Evolutionary conservation across 2,797 vertebrate species (phyloP).

Genomic region (Pteropus rufus): DNA sequence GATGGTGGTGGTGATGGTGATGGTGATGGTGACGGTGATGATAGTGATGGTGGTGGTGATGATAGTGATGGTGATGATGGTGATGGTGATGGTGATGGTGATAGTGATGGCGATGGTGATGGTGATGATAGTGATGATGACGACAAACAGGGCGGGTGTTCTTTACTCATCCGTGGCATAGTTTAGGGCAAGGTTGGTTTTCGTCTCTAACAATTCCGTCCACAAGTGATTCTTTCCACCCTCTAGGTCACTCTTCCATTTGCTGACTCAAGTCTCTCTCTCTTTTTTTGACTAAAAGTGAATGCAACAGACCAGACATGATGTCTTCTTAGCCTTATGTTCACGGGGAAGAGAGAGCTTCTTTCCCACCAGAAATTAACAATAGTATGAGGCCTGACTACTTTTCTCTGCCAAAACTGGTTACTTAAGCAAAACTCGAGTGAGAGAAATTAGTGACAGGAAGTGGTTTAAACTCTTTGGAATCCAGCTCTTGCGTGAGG

Average conservation of each 20-base stretch:
- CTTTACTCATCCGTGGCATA: not conserved
- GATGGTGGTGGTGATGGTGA: too few relatives aligned
- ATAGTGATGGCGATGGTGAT: too few relatives aligned
- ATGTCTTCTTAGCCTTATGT: not conserved
- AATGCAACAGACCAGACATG: not conserved
- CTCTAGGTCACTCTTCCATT: not conserved
- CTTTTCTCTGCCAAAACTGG: not conserved
- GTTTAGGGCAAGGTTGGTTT: not conserved
- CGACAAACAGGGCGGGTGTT: too few relatives aligned
- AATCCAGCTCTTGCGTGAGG: not conserved
- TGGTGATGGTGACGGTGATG: too few relatives aligned
- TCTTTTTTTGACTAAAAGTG: not conserved
- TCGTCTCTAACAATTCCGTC: not conserved
- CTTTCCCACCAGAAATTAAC: not conserved
- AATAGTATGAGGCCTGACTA: not conserved
- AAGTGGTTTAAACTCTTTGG: not conserved
- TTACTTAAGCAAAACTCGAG: not conserved
- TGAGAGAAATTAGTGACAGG: not conserved
- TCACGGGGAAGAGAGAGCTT: not conserved
- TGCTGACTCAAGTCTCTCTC: not conserved
- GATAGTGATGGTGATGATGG: too few relatives aligned
- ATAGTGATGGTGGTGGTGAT: too few relatives aligned
- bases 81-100: not conserved
- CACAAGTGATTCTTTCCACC: not conserved
- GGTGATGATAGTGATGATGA: not conserved